Evolutionary conservation across 1,140 invertebrate species (phyloP), one percentile per base, ranked within the genome.

Genomic region (Eupristina koningsbergeri): DNA sequence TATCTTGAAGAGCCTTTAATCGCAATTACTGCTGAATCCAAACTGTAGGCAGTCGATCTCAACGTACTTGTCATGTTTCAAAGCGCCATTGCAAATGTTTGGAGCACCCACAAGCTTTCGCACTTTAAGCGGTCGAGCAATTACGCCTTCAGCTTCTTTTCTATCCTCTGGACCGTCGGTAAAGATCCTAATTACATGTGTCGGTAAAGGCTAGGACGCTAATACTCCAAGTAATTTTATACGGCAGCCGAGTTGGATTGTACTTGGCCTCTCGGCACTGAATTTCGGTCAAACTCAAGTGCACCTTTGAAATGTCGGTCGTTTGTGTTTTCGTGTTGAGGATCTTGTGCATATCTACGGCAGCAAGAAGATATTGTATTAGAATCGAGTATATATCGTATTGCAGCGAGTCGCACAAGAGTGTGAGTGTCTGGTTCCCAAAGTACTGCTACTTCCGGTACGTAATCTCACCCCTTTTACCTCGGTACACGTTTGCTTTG

Each of bases 221-320:
- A 13, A 41, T 22, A 63, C 58, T 19, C 77, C 7, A 81, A 81
- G 78, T 50, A 69, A 80, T 50, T 80, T 74, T n/a, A 50, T 36
- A 22, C 34, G 47, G 67, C 53, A 73, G 36, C 83, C 84, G 81
- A 85, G 78, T 85, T 86, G 80, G 83, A 86, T 87, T 85, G 85
- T 86, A 87, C 84, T 85, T 86, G 81, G 85, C 85, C 85, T 84
- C 78, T 36, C 26, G 71, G 82, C 26, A 6, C 71, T 15, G 77
- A 81, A 87, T 87, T 87, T 87, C 87, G 86, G 87, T 86, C 84
- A 87, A 86, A 86, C 84, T 86, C 84, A 86, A 86, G 85, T 86
- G 86, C 84, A 86, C 84, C 84, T 86, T 78, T n/a, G 86, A 88
- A 84, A 84, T 85, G 53, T 26, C 9, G 22, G 53, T 58, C 22